Base-by-base conservation (phyloP, 2,797 vertebrate genomes). In the Natrix natrix region DNA sequence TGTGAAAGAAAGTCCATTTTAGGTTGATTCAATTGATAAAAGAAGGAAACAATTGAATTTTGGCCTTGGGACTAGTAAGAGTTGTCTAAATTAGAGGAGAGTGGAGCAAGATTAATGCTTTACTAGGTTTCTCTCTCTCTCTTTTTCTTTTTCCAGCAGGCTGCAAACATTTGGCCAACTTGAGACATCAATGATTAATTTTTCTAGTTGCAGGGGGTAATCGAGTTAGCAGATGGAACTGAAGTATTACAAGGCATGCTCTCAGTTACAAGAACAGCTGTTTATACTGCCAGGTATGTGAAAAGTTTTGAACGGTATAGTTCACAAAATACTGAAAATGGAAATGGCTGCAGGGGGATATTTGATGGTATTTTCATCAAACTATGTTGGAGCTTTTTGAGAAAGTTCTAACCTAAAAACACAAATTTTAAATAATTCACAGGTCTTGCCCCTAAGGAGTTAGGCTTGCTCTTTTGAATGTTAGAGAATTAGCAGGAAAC, bases 161-260 rank as follows among this genome's bases (percentile, higher is more conserved):
- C 94, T 97, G 94, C 94, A 95, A 96, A 95, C 94, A 95, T 96
- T 95, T 94, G 96, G 91, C 94, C 95, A 97, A 96, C 91, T 95
- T 95, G 96, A 95, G 96, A 95, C 91, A 95, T 95, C 92, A 55
- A 0, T 96, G 95, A 96, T 96, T 96, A 95, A 95, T 96, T 96
- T 96, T 95, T 94, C 94, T 96, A 95, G 94, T 97, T 96, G 95
- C 90, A 95, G 96, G 95, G 94, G 95, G 96, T 95, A 97, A 97
- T 96, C 0, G 88, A 97, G 96, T 96, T 96, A 96, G 96, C 94
- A 96, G 94, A 94, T 95, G 93, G 94, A 96, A 92, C 91, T 57
- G 91, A 90, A 88, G 94, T 97, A 96, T 97, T 96, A 95, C 95
- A 97, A 94, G 90, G 90, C 94, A 95, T 96, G 95, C 93, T 96